Conservation (phyloP, 2,797 vertebrate genomes). For the Poeciliopsis paucimaculata region DNA sequence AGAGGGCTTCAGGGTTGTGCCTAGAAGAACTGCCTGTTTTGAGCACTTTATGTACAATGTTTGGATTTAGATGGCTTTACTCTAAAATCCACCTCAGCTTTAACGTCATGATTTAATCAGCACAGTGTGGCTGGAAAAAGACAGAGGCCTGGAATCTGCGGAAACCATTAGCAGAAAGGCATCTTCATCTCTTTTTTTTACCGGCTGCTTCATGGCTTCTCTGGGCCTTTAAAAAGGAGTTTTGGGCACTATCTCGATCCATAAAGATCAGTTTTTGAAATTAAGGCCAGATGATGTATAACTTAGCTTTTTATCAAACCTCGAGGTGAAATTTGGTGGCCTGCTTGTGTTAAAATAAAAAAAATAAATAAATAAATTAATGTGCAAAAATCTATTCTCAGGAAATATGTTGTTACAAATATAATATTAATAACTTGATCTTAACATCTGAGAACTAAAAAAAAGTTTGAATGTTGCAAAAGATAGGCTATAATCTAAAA, state of each 20-base stretch:
- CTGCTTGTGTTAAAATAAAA: background rate
- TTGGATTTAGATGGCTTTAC: conserved; percentile 40
- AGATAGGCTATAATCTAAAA: background rate
- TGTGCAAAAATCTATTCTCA: background rate
- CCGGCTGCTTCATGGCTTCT: conserved; percentile 48
- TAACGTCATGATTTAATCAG: conserved; percentile 61
- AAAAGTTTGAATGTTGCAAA: background rate
- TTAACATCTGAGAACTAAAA: background rate
- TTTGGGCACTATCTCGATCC: conserved; percentile 53
- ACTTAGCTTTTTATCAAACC: conserved; percentile 31
- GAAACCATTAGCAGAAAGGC: conserved; percentile 78
- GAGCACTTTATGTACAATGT: conserved; percentile 32
- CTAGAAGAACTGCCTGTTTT: conserved; percentile 17
- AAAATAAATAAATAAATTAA: background rate
- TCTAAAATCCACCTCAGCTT: conserved; percentile 52
- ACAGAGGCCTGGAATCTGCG: conserved; percentile 68
- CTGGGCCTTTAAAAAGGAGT: conserved; percentile 38
- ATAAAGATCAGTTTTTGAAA: conserved; percentile 63
- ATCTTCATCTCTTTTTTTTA: conserved; percentile 45
- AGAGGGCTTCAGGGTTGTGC: conserved; percentile 13
- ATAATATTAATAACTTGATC: background rate
- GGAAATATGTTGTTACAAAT: background rate
- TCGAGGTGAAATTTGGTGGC: background rate
- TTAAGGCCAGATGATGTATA: conserved; percentile 67
- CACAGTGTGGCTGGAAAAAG: conserved; percentile 68